These are phyloP conservation scores for Zelostemma sp. DNA, from an alignment of 1,140 invertebrate species.

Conservation along the genomic window DNA sequence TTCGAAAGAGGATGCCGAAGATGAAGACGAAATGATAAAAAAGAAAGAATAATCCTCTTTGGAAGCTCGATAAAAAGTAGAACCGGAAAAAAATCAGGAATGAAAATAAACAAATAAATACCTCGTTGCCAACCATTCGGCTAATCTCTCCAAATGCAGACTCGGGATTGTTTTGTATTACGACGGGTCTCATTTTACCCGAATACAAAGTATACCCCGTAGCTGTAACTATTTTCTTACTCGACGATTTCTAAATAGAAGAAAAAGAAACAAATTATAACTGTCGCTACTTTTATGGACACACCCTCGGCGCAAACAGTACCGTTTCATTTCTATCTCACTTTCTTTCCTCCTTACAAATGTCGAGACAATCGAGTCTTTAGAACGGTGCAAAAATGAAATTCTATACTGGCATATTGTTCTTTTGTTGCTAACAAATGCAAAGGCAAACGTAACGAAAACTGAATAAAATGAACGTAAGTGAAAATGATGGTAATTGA, in stretches of 20 bases:
- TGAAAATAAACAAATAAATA: slow-evolving; percentile 66
- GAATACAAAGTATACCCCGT: slow-evolving; percentile 99
- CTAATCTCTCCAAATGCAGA: slow-evolving; percentile 98
- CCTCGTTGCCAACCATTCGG: slow-evolving; percentile 94
- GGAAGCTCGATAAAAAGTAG: slow-evolving; percentile 18
- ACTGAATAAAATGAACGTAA: slow-evolving; percentile 52
- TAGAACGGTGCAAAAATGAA: slow-evolving; percentile 61
- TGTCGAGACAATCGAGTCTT: slow-evolving; percentile 30
- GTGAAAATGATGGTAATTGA: slow-evolving; percentile 51
- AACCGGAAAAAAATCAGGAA: slow-evolving; percentile 39
- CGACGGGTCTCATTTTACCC: slow-evolving; percentile 92
- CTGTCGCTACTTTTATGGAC: slow-evolving; percentile 25
- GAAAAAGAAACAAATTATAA: slow-evolving; percentile 67
- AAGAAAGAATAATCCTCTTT: slow-evolving; percentile 10
- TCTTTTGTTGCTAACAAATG: slow-evolving; percentile 40
- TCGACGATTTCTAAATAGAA: slow-evolving; percentile 78
- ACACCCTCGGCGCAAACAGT: slow-evolving; percentile 15
- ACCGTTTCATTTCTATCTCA: not conserved
- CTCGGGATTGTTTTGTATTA: slow-evolving; percentile 91
- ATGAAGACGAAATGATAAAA: slow-evolving; percentile 3
- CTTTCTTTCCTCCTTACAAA: slow-evolving; percentile 1
- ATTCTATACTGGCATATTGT: slow-evolving; percentile 70
- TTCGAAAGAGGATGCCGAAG: slow-evolving; percentile 15
- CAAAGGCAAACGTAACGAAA: slow-evolving; percentile 45
- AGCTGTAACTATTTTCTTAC: slow-evolving; percentile 93